Evolutionary conservation across 1,140 invertebrate genomes (phyloP), one percentile per base, ranked within the genome.

Genomic region (Solen grandis): DNA sequence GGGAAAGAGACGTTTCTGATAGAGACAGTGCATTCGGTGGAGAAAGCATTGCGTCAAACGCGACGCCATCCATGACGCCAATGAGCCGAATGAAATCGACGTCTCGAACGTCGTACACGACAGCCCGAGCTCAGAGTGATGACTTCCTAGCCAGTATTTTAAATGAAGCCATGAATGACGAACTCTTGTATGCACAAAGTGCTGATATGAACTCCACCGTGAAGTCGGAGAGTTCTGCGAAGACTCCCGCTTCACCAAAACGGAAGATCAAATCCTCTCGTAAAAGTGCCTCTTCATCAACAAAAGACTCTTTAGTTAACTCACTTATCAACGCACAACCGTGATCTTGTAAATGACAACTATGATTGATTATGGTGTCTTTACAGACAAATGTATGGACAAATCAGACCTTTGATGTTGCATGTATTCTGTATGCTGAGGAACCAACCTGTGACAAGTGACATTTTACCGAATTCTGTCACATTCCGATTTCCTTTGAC

Each of bases 121-220:
- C 52, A 16, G 50, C n/a, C 29, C n/a, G 55, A 2, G 27, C 35
- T 33, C 59, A 57, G 5, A 14, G 54, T 0, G 75, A 78, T 50
- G 75, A 78, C 27, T 78, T 78, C 57, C 62, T 78, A 19, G 31
- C 46, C 27, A 68, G 75, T 60, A 78, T 78, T 50, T 41, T 78
- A 68, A 78, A 69, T 38, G 75, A 78, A 5, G 75, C 63, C 1
- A 69, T 78, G 63, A 69, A 68, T 57, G 75, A 68, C 38, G 75
- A 78, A 46, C 25, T 78, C 19, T 60, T 69, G 46, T 78, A 78
- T 25, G 60, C 75, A 29, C 75, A 78, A 19, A 19, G 75, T 8
- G 3, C 50, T 1, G 63, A 66, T 13, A 10, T 2, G n/a, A 25
- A 33, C 14, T 19, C 27, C 1, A 33, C 41, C 1, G 36, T 16